Percentiles rank a stretch among this genome's conserved stretches.
Conservation (phyloP, 2,888 invertebrate genomes). For the Agriopis marginaria region DNA sequence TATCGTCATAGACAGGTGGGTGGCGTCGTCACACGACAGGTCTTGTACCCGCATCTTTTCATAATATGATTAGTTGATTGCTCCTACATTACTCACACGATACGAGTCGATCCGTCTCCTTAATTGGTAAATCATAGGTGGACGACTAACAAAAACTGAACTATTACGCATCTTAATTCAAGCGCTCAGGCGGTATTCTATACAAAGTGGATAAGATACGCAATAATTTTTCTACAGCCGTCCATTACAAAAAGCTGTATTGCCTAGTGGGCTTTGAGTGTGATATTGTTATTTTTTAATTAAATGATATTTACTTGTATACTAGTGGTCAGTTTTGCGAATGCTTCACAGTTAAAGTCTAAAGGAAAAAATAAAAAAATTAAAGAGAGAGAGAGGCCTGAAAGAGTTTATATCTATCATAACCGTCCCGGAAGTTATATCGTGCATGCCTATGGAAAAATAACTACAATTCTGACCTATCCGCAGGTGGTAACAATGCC, state of each 20-base stretch:
- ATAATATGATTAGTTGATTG: constrained; percentile 44
- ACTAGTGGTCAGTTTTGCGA: too few relatives aligned
- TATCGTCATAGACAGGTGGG: constrained; percentile 50
- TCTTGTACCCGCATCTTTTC: constrained; percentile 58
- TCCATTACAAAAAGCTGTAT: not conserved
- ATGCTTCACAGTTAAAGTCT: too few relatives aligned
- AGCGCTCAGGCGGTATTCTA: constrained; percentile 3
- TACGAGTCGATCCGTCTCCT: constrained; percentile 7
- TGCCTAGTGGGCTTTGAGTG: too few relatives aligned
- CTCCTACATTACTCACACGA: constrained; percentile 38
- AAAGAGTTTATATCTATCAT: too few relatives aligned
- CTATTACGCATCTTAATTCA: constrained; percentile 18
- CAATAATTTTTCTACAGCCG: constrained; percentile 7
- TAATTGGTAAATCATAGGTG: constrained; percentile 30
- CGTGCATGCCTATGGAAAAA: not conserved
- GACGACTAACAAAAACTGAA: constrained; percentile 11
- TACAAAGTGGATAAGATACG: constrained; percentile 10
- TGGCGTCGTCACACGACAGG: constrained; percentile 46
- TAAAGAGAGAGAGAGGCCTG: too few relatives aligned
- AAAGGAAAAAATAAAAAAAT: too few relatives aligned
- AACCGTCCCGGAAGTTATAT: not conserved
- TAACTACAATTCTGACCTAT: not conserved
- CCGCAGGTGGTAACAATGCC: constrained; percentile 20
- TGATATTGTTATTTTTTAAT: too few relatives aligned
- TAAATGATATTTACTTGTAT: too few relatives aligned